phyloP scores from a whole-genome alignment of 2,797 vertebrate species.

The Gymnoscopelus braueri region DNA sequence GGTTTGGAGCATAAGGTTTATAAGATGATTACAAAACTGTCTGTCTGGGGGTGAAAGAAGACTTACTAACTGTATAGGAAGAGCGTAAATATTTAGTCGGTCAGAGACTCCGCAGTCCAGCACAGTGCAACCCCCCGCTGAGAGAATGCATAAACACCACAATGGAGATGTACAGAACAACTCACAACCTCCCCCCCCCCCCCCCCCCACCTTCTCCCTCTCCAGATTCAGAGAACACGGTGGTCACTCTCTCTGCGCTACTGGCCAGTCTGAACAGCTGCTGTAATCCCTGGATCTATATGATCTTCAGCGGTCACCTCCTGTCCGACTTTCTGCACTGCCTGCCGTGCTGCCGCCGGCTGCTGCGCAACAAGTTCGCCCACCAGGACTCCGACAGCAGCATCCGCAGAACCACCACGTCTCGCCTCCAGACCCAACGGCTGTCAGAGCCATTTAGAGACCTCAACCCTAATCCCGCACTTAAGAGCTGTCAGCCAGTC shows the following conservation, averaged over 20 bases:
- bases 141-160: slow-evolving; percentile 12
- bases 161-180: not conserved
- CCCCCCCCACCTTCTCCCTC: slow-evolving; percentile 4
- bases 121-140: slow-evolving; percentile 2
- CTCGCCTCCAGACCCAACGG: slow-evolving; percentile 79
- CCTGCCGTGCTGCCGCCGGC: slow-evolving; percentile 83
- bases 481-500: slow-evolving; percentile 61
- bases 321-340: slow-evolving; percentile 85
- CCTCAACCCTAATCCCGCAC: slow-evolving; percentile 38
- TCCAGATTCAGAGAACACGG: slow-evolving; percentile 89
- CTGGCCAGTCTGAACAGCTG: slow-evolving; percentile 95
- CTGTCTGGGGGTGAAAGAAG: too few relatives aligned
- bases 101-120: not conserved
- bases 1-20: too few relatives aligned
- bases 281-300: slow-evolving; percentile 98
- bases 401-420: slow-evolving; percentile 86
- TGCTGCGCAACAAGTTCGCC: slow-evolving; percentile 61
- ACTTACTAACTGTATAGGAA: not conserved
- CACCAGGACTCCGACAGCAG: slow-evolving; percentile 90
- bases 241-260: slow-evolving; percentile 87
- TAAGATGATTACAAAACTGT: too few relatives aligned
- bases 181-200: slow-evolving; percentile 1
- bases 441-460: slow-evolving; percentile 84
- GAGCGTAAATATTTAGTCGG: slow-evolving; percentile 19
- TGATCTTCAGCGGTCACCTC: slow-evolving; percentile 94